Evolutionary conservation across 1,140 invertebrate genomes (phyloP).

Genomic region (Leguminivora glycinivorella): DNA sequence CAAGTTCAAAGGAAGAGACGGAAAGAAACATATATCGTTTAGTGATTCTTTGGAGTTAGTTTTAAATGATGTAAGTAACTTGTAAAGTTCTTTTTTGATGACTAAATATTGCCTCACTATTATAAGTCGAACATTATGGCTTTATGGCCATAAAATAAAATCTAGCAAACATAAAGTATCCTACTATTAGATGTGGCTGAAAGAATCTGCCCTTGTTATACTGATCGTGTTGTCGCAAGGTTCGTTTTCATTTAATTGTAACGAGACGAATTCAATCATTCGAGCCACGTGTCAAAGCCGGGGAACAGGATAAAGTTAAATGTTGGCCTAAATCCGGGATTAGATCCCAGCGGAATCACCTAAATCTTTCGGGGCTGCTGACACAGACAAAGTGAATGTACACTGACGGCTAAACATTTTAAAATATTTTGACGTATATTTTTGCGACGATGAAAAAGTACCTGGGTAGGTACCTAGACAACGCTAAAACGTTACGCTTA

Average conservation of each 20-base stretch:
- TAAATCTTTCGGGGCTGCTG: slow-evolving; percentile 6
- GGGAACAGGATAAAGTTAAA: slow-evolving; percentile 15
- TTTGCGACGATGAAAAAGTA: no score
- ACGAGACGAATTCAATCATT: background rate
- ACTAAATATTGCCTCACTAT: no score
- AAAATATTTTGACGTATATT: no score
- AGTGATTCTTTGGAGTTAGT: background rate
- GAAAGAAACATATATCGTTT: background rate
- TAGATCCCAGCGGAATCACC: slow-evolving; percentile 3
- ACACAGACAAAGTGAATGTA: background rate
- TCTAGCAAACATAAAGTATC: no score
- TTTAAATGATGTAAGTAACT: background rate
- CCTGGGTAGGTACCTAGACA: no score
- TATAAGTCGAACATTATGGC: no score
- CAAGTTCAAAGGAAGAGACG: background rate
- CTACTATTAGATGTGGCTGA: no score
- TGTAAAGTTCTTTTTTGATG: background rate
- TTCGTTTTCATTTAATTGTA: background rate
- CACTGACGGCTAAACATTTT: background rate
- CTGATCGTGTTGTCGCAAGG: no score
- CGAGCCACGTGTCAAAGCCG: background rate
- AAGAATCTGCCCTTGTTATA: no score
- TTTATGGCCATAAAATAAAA: no score
- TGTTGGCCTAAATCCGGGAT: slow-evolving; percentile 19
- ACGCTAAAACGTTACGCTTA: no score